These are phyloP conservation scores for Sciaenops ocellatus DNA, from an alignment of 2,797 vertebrate species.

Conservation along the genomic window DNA sequence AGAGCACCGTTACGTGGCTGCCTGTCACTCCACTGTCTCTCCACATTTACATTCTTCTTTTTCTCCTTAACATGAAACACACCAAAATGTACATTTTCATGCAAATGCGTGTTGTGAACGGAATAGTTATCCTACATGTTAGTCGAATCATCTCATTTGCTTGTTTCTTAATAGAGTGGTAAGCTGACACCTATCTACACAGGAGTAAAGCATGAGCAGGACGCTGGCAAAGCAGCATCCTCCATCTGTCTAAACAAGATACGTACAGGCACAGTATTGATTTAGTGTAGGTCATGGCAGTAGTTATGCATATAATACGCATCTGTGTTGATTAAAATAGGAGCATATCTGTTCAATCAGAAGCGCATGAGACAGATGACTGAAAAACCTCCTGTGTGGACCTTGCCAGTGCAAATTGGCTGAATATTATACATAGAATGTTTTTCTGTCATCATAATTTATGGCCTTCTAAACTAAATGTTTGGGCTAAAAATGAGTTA, in stretches of 20 bases:
- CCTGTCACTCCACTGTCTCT: too few species aligned
- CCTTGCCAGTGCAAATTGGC: neutral
- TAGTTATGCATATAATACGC: too few species aligned
- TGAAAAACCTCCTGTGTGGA: neutral
- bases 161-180: neutral
- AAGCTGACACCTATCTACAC: neutral
- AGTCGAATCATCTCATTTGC: neutral
- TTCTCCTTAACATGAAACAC: neutral
- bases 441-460: neutral
- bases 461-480: neutral
- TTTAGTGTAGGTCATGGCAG: neutral
- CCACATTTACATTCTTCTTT: neutral
- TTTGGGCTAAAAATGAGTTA: neutral
- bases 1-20: too few species aligned
- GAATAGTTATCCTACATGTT: too few species aligned
- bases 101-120: neutral
- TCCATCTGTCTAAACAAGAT: neutral
- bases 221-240: too few species aligned
- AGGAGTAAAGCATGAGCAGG: too few species aligned
- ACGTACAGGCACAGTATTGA: neutral
- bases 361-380: neutral
- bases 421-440: neutral
- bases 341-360: neutral
- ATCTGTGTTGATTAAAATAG: neutral
- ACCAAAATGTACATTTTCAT: neutral